phyloP scores from a whole-genome alignment of 2,113 vertebrate genomes.

The Eulacestoma nigropectus region DNA sequence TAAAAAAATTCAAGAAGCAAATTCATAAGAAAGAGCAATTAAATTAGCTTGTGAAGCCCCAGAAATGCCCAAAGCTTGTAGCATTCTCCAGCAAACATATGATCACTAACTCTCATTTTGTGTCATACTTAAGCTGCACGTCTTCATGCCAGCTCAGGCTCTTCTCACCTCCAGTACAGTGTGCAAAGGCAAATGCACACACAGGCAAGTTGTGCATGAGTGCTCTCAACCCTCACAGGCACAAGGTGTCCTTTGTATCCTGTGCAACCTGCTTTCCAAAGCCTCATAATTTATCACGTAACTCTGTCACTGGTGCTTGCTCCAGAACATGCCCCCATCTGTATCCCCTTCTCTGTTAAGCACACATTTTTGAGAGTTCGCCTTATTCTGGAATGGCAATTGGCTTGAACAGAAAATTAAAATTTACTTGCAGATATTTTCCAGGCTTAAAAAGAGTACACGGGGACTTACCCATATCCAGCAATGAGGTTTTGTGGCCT shows the following conservation, averaged over 20 bases:
- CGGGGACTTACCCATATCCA: not conserved
- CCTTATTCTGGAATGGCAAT: not conserved
- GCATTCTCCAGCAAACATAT: not conserved
- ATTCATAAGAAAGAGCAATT: constrained; percentile 40
- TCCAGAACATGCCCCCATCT: not conserved
- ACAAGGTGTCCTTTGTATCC: constrained; percentile 2
- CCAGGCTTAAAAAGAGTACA: not conserved
- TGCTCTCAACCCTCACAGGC: not conserved
- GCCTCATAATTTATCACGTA: not conserved
- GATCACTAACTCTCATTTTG: not conserved
- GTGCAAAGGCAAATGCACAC: constrained; percentile 7
- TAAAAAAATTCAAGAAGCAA: not conserved
- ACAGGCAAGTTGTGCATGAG: constrained; percentile 1
- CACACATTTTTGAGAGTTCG: not conserved
- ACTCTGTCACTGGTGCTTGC: not conserved
- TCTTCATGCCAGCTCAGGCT: constrained; percentile 7
- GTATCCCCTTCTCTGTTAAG: not conserved
- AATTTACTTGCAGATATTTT: not conserved
- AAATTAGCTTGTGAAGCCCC: constrained; percentile 41
- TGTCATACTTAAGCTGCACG: not conserved
- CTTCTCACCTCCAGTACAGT: constrained; percentile 5
- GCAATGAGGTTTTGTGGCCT: not conserved
- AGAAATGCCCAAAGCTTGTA: not conserved
- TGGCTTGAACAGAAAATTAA: not conserved
- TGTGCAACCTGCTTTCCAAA: not conserved